phyloP scores from a whole-genome alignment of 2,797 vertebrate species.

The Discoglossus pictus region DNA sequence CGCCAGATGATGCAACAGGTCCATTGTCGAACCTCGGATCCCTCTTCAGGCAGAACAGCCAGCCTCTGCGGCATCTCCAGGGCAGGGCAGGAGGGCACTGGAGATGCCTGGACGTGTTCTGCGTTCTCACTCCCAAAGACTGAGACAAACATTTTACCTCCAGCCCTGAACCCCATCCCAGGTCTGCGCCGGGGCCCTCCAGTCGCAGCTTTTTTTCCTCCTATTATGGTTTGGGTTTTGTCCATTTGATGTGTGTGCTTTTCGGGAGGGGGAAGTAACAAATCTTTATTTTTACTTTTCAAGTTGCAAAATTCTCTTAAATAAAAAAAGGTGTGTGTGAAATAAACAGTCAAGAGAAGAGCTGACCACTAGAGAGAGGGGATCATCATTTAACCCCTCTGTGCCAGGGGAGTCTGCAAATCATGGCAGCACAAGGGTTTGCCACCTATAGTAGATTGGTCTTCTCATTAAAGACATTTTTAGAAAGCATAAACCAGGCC shows the following conservation, averaged over 20 bases:
- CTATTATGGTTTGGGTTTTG: conserved; percentile 16
- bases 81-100: conserved; percentile 30
- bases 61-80: conserved; percentile 32
- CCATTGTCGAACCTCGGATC: conserved; percentile 11
- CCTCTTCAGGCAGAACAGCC: conserved; percentile 19
- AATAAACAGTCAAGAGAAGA: not conserved
- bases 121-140: conserved; percentile 31
- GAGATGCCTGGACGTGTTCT: conserved; percentile 26
- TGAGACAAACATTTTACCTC: conserved; percentile 43
- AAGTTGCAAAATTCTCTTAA: conserved; percentile 3
- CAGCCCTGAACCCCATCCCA: conserved; percentile 21
- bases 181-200: not conserved
- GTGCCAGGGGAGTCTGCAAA: no score
- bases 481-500: no score
- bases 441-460: no score
- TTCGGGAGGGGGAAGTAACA: conserved; percentile 7
- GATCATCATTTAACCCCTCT: no score
- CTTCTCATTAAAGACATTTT: no score
- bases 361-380: no score
- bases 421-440: no score
- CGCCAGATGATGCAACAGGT: conserved; percentile 89
- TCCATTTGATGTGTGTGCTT: conserved; percentile 32
- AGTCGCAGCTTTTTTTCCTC: conserved; percentile 1
- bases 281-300: conserved; percentile 4
- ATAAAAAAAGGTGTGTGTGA: conserved; percentile 16